These are phyloP conservation scores for Geophilus truncorum DNA, from an alignment of 2,888 invertebrate genomes.

Conservation along the genomic window DNA sequence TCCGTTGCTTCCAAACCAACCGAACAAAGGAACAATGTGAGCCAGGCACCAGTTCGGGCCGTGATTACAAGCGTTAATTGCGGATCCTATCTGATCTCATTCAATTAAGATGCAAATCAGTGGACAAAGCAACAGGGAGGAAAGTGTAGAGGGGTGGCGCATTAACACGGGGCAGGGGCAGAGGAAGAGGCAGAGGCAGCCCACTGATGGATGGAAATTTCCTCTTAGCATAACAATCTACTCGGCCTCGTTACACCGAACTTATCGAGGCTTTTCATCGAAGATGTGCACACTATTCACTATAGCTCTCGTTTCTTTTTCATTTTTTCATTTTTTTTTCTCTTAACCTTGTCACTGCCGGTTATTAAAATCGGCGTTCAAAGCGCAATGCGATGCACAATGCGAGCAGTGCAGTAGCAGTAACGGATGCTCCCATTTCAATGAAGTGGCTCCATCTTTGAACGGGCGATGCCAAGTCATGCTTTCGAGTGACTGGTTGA, in stretches of 20 bases:
- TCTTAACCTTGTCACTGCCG: not conserved
- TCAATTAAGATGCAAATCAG: conserved; percentile 35
- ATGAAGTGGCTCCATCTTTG: conserved; percentile 20
- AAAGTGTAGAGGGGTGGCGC: not conserved
- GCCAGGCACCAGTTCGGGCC: not conserved
- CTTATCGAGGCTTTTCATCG: not conserved
- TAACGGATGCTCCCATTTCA: not conserved
- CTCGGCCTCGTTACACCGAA: not conserved
- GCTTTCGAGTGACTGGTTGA: conserved; percentile 15
- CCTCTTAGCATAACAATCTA: conserved; percentile 12
- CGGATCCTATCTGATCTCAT: conserved; percentile 31
- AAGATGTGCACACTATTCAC: not conserved
- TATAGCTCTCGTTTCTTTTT: not conserved
- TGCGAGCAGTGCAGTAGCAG: not conserved
- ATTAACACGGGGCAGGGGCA: not conserved
- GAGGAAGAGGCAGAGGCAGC: no score
- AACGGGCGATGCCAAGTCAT: conserved; percentile 14
- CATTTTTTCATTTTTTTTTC: not conserved
- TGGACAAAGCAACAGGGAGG: conserved; percentile 29
- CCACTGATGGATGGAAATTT: conserved; percentile 25
- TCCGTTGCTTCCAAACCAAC: not conserved
- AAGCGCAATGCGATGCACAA: not conserved
- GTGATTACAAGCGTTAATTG: conserved; percentile 34
- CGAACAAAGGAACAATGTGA: not conserved
- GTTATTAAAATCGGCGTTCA: not conserved